Evolutionary conservation across 2,888 invertebrate species (phyloP), one percentile per base, ranked within the genome.

Genomic region (Ephialtes manifestator): DNA sequence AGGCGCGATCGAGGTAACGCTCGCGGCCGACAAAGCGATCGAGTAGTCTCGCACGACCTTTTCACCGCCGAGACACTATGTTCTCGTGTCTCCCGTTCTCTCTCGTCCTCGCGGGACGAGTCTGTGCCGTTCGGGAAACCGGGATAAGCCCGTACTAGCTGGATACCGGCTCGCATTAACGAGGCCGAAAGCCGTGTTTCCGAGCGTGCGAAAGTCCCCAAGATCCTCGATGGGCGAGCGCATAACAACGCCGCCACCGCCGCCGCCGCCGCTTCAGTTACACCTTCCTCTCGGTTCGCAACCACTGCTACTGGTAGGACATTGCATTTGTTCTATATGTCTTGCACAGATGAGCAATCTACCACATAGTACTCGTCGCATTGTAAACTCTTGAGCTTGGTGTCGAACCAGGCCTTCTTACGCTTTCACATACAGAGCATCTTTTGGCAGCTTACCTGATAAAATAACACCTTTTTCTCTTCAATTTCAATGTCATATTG

Each of bases 1-100:
- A 18, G 13, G 4, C 84, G 81, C 84, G 86, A 72, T 72, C 72
- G 58, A 20, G 15, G 72, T 28, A 84, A 81, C 70, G 75, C 55
- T 88, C 83, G 87, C 83, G 83, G 84, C 87, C 88, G 89, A 89
- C 89, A 89, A 89, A 89, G 87, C 88, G 87, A 87, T 88, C 68
- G 78, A 82, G 86, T 77, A 82, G 86, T 77, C 88, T 88, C 88
- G 88, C 88, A 86, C 88, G 88, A 88, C 87, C 88, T 89, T 88
- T 89, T 88, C 86, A 86, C 87, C 84, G 77, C 72, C 81, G 77
- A 81, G 72, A 76, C 84, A 72, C 80, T 81, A 72, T 81, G 77
- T 84, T 81, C 84, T 68, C 81, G 72, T 15, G 74, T 74, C 81
- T 70, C 70, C 68, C 75, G 70, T 68, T 74, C 78, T 76, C 74